These are phyloP conservation scores for Otolemur crassicaudatus DNA, from an alignment of 2,797 vertebrate genomes.

Conservation along the genomic window DNA sequence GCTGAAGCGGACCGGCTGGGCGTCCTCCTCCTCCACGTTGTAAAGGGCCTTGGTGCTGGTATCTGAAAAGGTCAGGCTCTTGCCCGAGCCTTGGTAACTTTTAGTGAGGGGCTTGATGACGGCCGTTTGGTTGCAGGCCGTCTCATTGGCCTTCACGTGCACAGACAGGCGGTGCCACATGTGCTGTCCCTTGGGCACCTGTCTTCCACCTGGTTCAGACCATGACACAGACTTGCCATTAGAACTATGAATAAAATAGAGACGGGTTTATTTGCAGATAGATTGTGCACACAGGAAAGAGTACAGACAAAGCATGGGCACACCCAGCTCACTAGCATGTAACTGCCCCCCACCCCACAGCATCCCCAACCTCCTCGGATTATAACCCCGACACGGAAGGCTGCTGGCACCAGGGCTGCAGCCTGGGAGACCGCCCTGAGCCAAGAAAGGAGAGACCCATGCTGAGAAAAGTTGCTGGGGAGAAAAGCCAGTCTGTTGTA, in stretches of 20 bases:
- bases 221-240: slow-evolving; percentile 99
- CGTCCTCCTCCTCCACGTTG: slow-evolving; percentile 92
- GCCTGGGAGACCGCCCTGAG: not conserved
- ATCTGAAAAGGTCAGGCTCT: slow-evolving; percentile 93
- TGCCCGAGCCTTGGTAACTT: slow-evolving; percentile 92
- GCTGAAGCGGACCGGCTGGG: slow-evolving; percentile 88
- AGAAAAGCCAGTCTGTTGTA: not conserved
- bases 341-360: not conserved
- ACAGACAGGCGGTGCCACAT: slow-evolving; percentile 99
- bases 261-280: slow-evolving; percentile 90
- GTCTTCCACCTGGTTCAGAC: slow-evolving; percentile 99
- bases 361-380: not conserved
- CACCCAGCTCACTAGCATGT: slow-evolving; percentile 23
- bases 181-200: slow-evolving; percentile 96
- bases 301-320: slow-evolving; percentile 67
- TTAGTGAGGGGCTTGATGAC: slow-evolving; percentile 99
- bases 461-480: not conserved
- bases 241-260: slow-evolving; percentile 99
- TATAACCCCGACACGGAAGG: not conserved
- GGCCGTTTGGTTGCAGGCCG: slow-evolving; percentile 98
- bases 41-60: slow-evolving; percentile 93
- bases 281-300: slow-evolving; percentile 53
- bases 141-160: slow-evolving; percentile 99
- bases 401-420: not conserved
- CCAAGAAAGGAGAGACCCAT: not conserved